Base-by-base conservation (phyloP, 1,140 invertebrate genomes). In the Cataglyphis hispanica region DNA sequence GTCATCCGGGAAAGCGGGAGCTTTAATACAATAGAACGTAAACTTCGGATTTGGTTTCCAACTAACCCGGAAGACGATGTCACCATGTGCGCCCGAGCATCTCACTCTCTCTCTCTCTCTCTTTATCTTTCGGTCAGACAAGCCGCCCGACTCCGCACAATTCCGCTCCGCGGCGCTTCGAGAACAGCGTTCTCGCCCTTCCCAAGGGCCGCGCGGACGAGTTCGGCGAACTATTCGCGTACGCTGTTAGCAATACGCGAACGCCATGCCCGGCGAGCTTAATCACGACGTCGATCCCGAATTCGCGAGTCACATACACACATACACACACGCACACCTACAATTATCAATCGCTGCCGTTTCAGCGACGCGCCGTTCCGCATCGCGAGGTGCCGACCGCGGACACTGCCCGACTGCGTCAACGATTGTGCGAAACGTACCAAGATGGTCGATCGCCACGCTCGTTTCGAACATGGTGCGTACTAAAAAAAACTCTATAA, bases 391-490 rank as follows among this genome's bases (percentile, higher is more conserved):
- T 88, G 72, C 31, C 72, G 72, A 60, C 70, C 27, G 27, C 90
- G 89, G 92, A 92, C 91, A 91, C 90, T 88, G 89, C 84, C 92
- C 92, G 80, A 85, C 89, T 90, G 90, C 91, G 91, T 92, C 91
- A 91, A 93, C 92, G 91, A 92, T 89, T 88, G 89, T 92, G 90
- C 91, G 91, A 91, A 91, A 92, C 88, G 84, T 88, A 86, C 76
- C 91, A 93, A 93, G 91, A 93, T 93, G 92, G 93, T 87, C 63
- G 80, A 84, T 31, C 16, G 69, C 27, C 31, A 56, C 34, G 46
- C 84, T 86, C 83, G 86, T 86, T 88, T 91, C 78, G 84, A 90
- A 93, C 86, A 92, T 92, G 91, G 86, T 81, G 58, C 8, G 8
- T 16, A 22, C 16, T 31, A 10, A 56, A 27, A 3, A 8, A 1